Percentiles rank a stretch among this genome's conserved stretches.
Evolutionary conservation across 2,797 vertebrate species (phyloP).

Genomic region (Muscicapa striata): DNA sequence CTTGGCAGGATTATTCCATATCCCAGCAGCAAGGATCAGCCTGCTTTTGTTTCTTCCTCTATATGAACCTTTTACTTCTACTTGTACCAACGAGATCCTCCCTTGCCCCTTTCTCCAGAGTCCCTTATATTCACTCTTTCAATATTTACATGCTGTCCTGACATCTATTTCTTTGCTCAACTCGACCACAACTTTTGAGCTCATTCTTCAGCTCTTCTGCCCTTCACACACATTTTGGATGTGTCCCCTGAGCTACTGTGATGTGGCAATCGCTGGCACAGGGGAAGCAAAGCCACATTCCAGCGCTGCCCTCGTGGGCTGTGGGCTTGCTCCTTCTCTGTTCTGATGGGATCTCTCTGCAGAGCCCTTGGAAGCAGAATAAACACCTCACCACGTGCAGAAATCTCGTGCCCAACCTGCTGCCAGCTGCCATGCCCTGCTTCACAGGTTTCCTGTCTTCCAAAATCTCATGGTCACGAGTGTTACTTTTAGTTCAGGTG

Average conservation of each 20-base stretch:
- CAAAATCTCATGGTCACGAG: not conserved
- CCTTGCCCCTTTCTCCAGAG: not conserved
- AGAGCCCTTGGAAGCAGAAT: not conserved
- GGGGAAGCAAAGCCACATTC: not conserved
- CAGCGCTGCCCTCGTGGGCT: not conserved
- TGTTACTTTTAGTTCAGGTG: not conserved
- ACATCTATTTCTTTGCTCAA: not conserved
- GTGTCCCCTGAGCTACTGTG: not conserved
- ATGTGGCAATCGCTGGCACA: not conserved
- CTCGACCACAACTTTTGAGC: not conserved
- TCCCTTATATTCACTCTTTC: not conserved
- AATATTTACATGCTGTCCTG: not conserved
- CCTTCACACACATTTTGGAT: rapidly evolving
- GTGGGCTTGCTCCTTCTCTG: not conserved
- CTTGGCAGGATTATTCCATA: not conserved
- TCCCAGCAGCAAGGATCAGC: not conserved
- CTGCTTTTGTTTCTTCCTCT: not conserved
- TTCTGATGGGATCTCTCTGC: not conserved
- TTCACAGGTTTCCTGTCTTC: not conserved
- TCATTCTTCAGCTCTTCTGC: not conserved
- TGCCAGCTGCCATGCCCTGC: not conserved
- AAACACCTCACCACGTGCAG: not conserved
- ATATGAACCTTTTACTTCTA: not conserved
- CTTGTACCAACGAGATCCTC: not conserved
- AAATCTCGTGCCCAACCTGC: not conserved